Evolutionary conservation across 2,797 vertebrate species (phyloP).

Genomic region (Clarias platycephalus): DNA sequence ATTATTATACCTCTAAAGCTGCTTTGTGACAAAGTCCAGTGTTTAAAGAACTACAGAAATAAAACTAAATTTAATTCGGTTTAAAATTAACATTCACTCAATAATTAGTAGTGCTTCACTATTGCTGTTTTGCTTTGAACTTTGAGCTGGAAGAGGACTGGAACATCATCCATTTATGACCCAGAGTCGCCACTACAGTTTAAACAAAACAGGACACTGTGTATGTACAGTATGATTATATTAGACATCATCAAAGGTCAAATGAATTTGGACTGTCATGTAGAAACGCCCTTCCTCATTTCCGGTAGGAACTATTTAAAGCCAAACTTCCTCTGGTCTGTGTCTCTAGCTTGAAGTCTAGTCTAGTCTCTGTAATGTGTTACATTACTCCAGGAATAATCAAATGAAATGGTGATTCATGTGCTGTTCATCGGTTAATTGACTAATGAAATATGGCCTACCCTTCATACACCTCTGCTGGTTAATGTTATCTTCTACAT

Average conservation of each 20-base stretch:
- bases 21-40: no score
- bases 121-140: neutral
- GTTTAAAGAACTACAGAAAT: no score
- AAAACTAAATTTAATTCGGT: no score
- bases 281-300: neutral
- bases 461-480: neutral
- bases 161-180: neutral
- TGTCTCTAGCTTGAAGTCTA: neutral
- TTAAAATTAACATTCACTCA: no score
- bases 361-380: neutral
- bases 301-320: neutral
- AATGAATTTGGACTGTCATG: neutral
- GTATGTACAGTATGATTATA: neutral
- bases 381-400: neutral
- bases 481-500: neutral
- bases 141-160: neutral
- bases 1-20: no score
- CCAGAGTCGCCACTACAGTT: neutral
- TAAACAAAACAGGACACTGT: neutral
- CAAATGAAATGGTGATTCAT: neutral
- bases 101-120: no score
- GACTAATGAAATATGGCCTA: neutral
- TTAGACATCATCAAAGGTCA: constrained; percentile 9
- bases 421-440: neutral
- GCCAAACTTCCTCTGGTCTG: neutral